A percentile compares a stretch with the other conserved stretches of the same genome.
Conservation (phyloP, 2,888 invertebrate species). For the Phymatocera aterrima region DNA sequence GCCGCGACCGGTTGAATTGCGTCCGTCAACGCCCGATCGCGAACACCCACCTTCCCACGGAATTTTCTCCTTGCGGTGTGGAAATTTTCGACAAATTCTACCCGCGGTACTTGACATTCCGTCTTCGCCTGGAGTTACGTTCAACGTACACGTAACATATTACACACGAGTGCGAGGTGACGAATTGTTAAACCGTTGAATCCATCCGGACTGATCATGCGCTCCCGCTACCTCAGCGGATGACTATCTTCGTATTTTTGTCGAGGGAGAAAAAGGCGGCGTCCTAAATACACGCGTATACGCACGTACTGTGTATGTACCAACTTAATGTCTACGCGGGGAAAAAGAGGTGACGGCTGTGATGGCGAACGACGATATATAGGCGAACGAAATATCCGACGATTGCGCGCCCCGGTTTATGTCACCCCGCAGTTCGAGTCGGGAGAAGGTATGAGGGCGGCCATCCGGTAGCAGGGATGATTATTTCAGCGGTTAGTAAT, state of each 20-base stretch:
- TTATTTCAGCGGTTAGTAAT: slow-evolving; percentile 70
- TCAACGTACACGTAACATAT: neutral
- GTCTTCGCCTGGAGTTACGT: neutral
- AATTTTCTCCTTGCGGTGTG: neutral
- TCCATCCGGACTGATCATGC: slow-evolving; percentile 16
- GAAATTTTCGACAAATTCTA: slow-evolving; percentile 18
- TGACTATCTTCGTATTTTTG: neutral
- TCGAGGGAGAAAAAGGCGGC: neutral
- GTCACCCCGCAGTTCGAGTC: slow-evolving; percentile 34
- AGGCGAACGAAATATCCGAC: too few species aligned
- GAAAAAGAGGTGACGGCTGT: neutral
- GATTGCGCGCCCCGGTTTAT: slow-evolving; percentile 29
- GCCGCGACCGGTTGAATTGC: neutral
- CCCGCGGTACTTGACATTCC: slow-evolving; percentile 13
- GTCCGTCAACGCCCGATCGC: slow-evolving; percentile 18
- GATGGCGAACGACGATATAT: slow-evolving; percentile 53
- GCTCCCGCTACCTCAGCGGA: neutral
- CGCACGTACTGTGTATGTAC: neutral
- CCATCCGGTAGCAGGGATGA: slow-evolving; percentile 55
- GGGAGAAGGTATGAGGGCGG: neutral
- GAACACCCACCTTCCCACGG: neutral
- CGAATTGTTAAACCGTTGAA: slow-evolving; percentile 21
- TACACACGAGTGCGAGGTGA: neutral
- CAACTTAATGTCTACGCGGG: too few species aligned
- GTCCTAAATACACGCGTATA: neutral